Percentiles rank a stretch among this genome's conserved stretches.
These are phyloP conservation scores for Trissonchulus latispiculum DNA, from an alignment of 2,888 invertebrate genomes.

Conservation along the genomic window DNA sequence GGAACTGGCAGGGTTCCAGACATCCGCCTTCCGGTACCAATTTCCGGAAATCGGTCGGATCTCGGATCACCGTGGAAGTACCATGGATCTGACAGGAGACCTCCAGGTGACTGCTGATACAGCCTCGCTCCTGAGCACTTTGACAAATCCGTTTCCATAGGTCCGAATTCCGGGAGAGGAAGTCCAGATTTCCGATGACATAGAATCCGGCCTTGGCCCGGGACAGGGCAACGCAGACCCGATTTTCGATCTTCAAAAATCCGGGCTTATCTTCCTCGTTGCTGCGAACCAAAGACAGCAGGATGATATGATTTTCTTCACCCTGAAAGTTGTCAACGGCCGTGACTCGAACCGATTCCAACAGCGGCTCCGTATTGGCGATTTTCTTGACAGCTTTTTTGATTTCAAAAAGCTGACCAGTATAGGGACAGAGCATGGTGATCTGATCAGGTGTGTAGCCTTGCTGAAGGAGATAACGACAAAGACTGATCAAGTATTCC, in stretches of 20 bases:
- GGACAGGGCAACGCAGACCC: conserved; percentile 42
- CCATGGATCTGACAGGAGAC: conserved; percentile 22
- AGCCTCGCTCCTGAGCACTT: not conserved
- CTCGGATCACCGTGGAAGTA: conserved; percentile 19
- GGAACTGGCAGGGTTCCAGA: conserved; percentile 50
- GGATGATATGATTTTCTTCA: conserved; percentile 37
- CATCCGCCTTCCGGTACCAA: conserved; percentile 53
- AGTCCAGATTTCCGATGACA: conserved; percentile 16
- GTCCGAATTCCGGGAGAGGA: conserved; percentile 2
- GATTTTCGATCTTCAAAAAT: conserved; percentile 39
- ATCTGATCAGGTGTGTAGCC: conserved; percentile 56
- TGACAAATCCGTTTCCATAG: conserved; percentile 25
- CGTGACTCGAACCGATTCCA: conserved; percentile 20
- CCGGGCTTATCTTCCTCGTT: conserved; percentile 38
- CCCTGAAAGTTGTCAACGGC: conserved; percentile 36
- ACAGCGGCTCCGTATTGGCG: conserved; percentile 6
- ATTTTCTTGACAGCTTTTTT: conserved; percentile 41
- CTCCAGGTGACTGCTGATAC: conserved; percentile 49
- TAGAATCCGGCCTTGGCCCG: conserved; percentile 24
- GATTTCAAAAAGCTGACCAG: conserved; percentile 58
- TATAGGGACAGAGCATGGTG: conserved; percentile 63
- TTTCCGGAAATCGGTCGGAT: conserved; percentile 28
- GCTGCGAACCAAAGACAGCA: conserved; percentile 36
- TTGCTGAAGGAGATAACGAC: conserved; percentile 54
- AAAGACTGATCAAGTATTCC: conserved; percentile 54